Base-by-base conservation (phyloP, 1,140 invertebrate species). In the Bradysia coprophila region DNA sequence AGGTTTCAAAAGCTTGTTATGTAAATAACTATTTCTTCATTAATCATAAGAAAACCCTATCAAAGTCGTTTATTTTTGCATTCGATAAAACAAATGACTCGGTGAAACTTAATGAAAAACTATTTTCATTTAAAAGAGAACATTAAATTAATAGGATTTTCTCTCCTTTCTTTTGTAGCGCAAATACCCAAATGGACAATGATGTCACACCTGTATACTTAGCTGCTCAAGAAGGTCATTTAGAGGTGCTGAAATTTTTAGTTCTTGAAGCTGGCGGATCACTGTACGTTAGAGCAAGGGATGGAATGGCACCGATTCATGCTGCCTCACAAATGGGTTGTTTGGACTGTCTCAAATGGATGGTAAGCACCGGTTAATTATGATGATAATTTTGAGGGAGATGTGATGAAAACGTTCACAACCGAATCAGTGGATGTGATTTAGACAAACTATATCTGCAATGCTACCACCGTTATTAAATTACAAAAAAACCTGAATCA, bases 311-410 rank as follows among this genome's bases (percentile, higher is more conserved):
- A 42, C 82, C 83, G 40, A 70, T 89, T 40, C 86, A 90, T 60
- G 84, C 85, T 2, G 81, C 85, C 38, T 81, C 82, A 42, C 85
- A 89, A 67, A 86, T 82, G 69, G 84, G 84, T n/a, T 81, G 81
- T 51, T 61, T 88, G 22, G 72, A 78, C 53, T 84, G 83, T 55
- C 72, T 90, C 41, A 81, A 85, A 62, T 90, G 81, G 80, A 84
- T 90, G 81, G 83, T 88, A 55, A 76, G 72, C 61, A 16, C 34
- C 34, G 20, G 28, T 36, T 48, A 21, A n/a, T 18, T 43, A 41
- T 36, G n/a, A n/a, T n/a, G 8, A 31, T 9, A 31, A 31, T n/a
- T 9, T 31, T n/a, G n/a, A 31, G 8, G 8, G 8, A 31, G n/a
- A 31, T 31, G 28, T 31, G 28, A 31, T 31, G 28, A 31, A n/a